These are phyloP conservation scores for Esox masquinongy DNA, from an alignment of 2,797 vertebrate genomes.

Conservation along the genomic window DNA sequence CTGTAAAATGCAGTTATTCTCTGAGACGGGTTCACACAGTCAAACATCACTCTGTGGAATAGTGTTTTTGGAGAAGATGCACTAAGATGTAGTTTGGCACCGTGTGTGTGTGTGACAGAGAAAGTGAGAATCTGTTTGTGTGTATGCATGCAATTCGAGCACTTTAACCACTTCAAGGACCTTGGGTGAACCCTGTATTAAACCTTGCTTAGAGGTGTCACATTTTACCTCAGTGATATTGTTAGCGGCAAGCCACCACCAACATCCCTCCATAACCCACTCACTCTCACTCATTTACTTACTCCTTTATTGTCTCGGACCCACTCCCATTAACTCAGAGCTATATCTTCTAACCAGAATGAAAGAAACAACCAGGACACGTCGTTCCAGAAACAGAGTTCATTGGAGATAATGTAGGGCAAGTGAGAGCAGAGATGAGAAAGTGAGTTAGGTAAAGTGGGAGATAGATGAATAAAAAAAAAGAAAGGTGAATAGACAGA, in stretches of 20 bases:
- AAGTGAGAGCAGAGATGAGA: too few relatives aligned
- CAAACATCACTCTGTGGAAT: conserved; percentile 41
- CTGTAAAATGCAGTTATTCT: conserved; percentile 40
- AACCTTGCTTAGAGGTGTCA: background rate
- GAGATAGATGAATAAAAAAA: background rate
- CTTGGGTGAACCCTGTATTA: too few relatives aligned
- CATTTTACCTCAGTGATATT: conserved; percentile 58
- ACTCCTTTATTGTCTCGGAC: too few relatives aligned
- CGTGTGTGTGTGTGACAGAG: conserved; percentile 17
- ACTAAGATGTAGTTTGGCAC: too few relatives aligned
- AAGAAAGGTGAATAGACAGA: background rate
- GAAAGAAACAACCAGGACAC: too few relatives aligned
- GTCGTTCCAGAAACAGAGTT: too few relatives aligned
- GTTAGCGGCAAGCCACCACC: conserved; percentile 60
- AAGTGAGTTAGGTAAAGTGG: background rate
- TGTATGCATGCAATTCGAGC: too few relatives aligned
- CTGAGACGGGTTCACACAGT: background rate
- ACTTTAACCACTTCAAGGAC: too few relatives aligned
- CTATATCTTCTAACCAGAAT: too few relatives aligned
- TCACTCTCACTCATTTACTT: background rate
- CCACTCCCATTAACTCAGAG: too few relatives aligned
- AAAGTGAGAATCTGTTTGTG: background rate
- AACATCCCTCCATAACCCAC: background rate
- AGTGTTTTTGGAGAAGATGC: too few relatives aligned
- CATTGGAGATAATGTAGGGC: too few relatives aligned